Percentiles rank a stretch among this genome's conserved stretches.
These are phyloP conservation scores for Kradibia gibbosae DNA, from an alignment of 1,140 invertebrate species.

Conservation along the genomic window DNA sequence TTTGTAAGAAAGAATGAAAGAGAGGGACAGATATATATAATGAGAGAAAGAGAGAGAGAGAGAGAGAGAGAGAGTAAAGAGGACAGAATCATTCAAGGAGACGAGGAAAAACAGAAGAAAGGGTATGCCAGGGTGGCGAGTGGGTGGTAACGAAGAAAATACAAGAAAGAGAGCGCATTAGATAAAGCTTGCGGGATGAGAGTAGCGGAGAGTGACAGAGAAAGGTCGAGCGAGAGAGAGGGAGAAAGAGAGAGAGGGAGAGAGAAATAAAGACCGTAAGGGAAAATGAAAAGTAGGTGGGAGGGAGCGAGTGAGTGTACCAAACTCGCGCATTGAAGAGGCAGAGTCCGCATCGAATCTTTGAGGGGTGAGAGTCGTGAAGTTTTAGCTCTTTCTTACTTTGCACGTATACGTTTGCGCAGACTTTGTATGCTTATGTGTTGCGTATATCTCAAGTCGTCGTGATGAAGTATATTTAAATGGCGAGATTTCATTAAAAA, in stretches of 20 bases:
- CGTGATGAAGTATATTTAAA: slow-evolving; percentile 45
- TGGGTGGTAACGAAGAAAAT: slow-evolving; percentile 50
- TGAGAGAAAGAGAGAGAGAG: background rate
- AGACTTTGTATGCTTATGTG: background rate
- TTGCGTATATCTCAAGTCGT: slow-evolving; percentile 28
- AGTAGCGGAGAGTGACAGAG: slow-evolving; percentile 40
- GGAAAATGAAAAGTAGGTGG: slow-evolving; percentile 41
- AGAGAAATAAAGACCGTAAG: slow-evolving; percentile 39
- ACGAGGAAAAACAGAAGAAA: slow-evolving; percentile 55
- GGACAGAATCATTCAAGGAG: slow-evolving; percentile 39
- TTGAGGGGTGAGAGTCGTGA: slow-evolving; percentile 53
- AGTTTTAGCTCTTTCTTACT: slow-evolving; percentile 40
- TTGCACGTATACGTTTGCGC: background rate
- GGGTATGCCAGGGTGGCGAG: slow-evolving; percentile 37
- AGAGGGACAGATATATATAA: slow-evolving; percentile 33
- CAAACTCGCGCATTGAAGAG: slow-evolving; percentile 52
- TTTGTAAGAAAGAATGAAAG: slow-evolving; percentile 11
- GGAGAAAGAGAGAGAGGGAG: slow-evolving; percentile 45
- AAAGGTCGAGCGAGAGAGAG: slow-evolving; percentile 39
- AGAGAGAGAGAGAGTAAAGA: slow-evolving; percentile 47
- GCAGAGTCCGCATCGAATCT: slow-evolving; percentile 57
- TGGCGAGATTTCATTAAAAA: slow-evolving; percentile 43
- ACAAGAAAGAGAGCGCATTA: slow-evolving; percentile 49
- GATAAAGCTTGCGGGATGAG: slow-evolving; percentile 31
- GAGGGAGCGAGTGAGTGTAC: slow-evolving; percentile 50